Evolutionary conservation across 23 tunicate genomes (phyloP).

Genomic region (Trididemnum clinides): DNA sequence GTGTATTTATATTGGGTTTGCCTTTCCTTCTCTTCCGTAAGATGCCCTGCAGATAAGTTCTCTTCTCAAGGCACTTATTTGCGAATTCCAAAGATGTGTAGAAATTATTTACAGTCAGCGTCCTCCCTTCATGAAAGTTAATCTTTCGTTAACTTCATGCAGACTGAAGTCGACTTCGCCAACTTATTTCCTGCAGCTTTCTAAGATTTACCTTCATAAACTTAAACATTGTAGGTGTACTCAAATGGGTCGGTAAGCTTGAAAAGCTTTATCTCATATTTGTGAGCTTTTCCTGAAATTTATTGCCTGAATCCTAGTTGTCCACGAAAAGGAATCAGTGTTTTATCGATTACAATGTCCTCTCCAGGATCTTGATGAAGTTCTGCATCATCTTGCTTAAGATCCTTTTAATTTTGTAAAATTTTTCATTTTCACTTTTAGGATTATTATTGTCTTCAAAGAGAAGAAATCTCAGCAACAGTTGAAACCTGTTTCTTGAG

Average conservation of each 20-base stretch:
- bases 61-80: neutral
- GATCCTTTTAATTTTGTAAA: neutral
- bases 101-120: neutral
- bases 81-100: neutral
- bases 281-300: neutral
- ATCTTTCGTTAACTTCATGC: neutral
- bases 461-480: neutral
- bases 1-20: neutral
- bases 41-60: neutral
- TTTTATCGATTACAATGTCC: neutral
- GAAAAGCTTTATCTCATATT: conserved; percentile 6
- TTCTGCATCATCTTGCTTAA: neutral
- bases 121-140: neutral
- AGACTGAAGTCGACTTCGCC: neutral
- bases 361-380: conserved; percentile 11
- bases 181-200: neutral
- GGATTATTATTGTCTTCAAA: neutral
- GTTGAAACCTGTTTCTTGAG: conserved; percentile 1
- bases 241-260: neutral
- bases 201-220: neutral
- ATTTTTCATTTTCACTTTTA: neutral
- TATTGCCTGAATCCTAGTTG: neutral
- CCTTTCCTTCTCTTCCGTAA: neutral
- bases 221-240: neutral
- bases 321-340: neutral